A percentile compares a stretch with the other conserved stretches of the same genome.
Conservation (phyloP, 2,888 invertebrate species). For the Diachrysia chrysitis region DNA sequence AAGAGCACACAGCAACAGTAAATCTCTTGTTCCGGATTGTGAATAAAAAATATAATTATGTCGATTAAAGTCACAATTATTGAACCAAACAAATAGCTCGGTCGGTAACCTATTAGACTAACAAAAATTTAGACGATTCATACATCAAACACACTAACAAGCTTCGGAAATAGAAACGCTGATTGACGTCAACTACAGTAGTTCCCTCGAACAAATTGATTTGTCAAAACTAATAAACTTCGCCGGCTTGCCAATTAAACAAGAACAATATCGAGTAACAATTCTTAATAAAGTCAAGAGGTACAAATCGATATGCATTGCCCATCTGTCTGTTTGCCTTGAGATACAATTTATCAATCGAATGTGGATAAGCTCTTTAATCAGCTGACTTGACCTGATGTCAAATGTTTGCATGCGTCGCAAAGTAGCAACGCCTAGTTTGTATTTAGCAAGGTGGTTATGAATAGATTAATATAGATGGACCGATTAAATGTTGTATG, state of each 20-base stretch:
- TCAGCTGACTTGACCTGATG: conserved; percentile 45
- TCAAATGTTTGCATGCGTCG: conserved; percentile 48
- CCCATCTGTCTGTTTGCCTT: conserved; percentile 46
- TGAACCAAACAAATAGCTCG: background rate
- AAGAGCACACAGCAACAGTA: no score
- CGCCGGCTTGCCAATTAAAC: conserved; percentile 22
- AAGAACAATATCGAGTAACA: conserved; percentile 28
- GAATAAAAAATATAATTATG: no score
- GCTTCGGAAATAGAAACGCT: background rate
- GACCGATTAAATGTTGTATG: background rate
- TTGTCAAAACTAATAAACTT: conserved; percentile 22
- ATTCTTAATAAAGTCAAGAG: conserved; percentile 14
- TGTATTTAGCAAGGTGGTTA: background rate
- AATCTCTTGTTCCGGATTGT: no score
- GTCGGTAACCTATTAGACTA: background rate
- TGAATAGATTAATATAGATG: background rate
- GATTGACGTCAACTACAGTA: conserved; percentile 19
- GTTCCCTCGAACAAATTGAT: conserved; percentile 33
- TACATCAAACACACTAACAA: background rate
- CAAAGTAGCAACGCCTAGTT: background rate
- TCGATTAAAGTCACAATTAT: background rate
- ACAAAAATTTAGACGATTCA: background rate
- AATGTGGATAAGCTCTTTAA: conserved; percentile 61
- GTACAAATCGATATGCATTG: conserved; percentile 29
- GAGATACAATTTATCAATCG: conserved; percentile 55